Base-by-base conservation (phyloP, 1,140 invertebrate species). In the Cydia amplana region DNA sequence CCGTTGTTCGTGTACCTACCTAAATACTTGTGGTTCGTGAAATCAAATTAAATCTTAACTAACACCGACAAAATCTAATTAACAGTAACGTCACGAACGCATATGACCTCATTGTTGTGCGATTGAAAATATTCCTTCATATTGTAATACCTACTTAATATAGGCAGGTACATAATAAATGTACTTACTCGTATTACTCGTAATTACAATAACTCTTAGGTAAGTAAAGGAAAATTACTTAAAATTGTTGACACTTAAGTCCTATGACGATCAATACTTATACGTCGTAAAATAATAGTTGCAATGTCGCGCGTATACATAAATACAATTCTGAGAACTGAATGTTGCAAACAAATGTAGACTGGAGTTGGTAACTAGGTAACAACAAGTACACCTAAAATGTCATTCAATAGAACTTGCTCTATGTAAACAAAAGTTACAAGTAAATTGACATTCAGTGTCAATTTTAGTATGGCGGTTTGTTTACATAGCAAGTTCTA, bases 271-370 rank as follows among this genome's bases (percentile, higher is more conserved):
- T 55, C 16, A 18, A 18, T 55, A 55, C 20, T 55, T 55, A 55
- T 60, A 60, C 20, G 20, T 60, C 55, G 55, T 60, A 60, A 60
- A 60, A 60, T 60, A 60, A 23, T 60, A 60, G 20, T 60, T 60
- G 55, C 55, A 60, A 14, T 60, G 55, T 60, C 55, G 55, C 20
- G 55, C 55, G 55, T 60, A n/a, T 23, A 10, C 5, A 23, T 23
- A 23, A 60, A 60, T 60, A 20, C 55, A 18, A 23, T 60, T 60
- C 55, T 60, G 9, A 60, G 55, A 60, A 60, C 12, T 55, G 23
- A 12, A 23, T 60, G 18, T 60, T 10, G 10, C 20, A 23, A 60
- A 60, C 55, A 60, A 60, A 20, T 20, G 9, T 10, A 60, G 20
- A 12, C 20, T 60, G 7, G 36, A 40, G 32, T 9, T 40, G 36